Evolutionary conservation across 2,113 vertebrate species (phyloP).

Genomic region (Ictalurus furcatus): DNA sequence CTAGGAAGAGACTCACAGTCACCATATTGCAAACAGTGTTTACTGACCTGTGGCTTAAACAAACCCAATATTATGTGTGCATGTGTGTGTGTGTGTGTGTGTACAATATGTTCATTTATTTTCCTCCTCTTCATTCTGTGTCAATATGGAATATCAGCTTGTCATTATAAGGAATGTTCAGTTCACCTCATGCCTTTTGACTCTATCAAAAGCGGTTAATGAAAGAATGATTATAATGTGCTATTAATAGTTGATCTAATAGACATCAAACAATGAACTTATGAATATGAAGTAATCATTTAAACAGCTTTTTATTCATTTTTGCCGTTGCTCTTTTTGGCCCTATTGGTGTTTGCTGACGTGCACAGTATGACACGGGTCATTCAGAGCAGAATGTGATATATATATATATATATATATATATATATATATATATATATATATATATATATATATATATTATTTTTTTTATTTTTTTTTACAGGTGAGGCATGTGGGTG

Average conservation of each 20-base stretch:
- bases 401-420: too few species aligned
- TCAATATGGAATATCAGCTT: slow-evolving; percentile 36
- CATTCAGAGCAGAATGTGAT: slow-evolving; percentile 26
- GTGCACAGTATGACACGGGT: neutral
- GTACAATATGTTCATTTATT: slow-evolving; percentile 6
- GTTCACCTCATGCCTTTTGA: slow-evolving; percentile 3
- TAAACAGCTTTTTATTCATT: neutral
- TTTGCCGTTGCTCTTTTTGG: neutral
- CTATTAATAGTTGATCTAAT: slow-evolving; percentile 14
- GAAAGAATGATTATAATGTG: slow-evolving; percentile 14
- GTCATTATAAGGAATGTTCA: slow-evolving; percentile 27
- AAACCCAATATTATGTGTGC: neutral
- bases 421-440: too few species aligned
- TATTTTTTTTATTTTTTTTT: neutral
- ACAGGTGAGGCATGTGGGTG: slow-evolving; percentile 44
- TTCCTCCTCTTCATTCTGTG: slow-evolving; percentile 16
- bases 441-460: too few species aligned
- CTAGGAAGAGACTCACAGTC: slow-evolving; percentile 4
- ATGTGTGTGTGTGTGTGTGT: neutral
- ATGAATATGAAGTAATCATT: slow-evolving; percentile 26
- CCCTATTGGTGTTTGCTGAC: slow-evolving; percentile 36
- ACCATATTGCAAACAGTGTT: neutral
- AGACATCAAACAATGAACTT: slow-evolving; percentile 9
- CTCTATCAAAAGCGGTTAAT: slow-evolving; percentile 40
- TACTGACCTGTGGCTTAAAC: slow-evolving; percentile 11